Evolutionary conservation across 2,797 vertebrate genomes (phyloP).

Genomic region (Meda fulgida): DNA sequence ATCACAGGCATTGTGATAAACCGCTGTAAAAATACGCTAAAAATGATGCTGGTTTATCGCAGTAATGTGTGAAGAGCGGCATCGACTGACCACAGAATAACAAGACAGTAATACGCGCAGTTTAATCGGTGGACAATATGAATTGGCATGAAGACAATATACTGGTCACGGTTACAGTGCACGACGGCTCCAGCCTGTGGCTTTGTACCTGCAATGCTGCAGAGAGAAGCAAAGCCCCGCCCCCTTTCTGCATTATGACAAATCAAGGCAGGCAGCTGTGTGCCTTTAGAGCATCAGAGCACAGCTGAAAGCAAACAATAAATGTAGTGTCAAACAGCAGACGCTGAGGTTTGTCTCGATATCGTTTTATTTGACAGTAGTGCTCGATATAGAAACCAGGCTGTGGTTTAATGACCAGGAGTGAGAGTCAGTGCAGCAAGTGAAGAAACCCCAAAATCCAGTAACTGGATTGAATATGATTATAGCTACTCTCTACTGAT

Average conservation of each 20-base stretch:
- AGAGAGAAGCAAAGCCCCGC: constrained; percentile 80
- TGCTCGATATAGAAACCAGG: constrained; percentile 26
- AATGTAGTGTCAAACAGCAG: constrained; percentile 27
- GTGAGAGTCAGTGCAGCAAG: not conserved
- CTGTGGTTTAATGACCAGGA: constrained; percentile 17
- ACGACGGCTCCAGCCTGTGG: constrained; percentile 75
- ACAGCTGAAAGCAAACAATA: constrained; percentile 56
- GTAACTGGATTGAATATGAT: not conserved
- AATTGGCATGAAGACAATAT: not conserved
- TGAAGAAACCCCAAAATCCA: not conserved
- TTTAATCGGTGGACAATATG: not conserved
- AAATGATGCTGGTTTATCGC: not conserved
- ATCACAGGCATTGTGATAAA: not conserved
- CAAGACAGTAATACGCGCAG: constrained; percentile 3
- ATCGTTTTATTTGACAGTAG: constrained; percentile 29
- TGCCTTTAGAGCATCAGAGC: constrained; percentile 80
- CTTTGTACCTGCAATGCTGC: constrained; percentile 89
- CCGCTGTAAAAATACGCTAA: not conserved
- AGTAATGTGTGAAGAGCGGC: not conserved
- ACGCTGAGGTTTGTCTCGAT: constrained; percentile 6
- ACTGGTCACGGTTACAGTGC: constrained; percentile 29
- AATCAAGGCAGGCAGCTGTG: constrained; percentile 88
- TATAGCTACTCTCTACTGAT: not conserved
- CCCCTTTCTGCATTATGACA: constrained; percentile 92
- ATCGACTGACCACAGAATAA: not conserved